Conservation (phyloP, 2,888 invertebrate genomes). For the Dorcus parallelipipedus region DNA sequence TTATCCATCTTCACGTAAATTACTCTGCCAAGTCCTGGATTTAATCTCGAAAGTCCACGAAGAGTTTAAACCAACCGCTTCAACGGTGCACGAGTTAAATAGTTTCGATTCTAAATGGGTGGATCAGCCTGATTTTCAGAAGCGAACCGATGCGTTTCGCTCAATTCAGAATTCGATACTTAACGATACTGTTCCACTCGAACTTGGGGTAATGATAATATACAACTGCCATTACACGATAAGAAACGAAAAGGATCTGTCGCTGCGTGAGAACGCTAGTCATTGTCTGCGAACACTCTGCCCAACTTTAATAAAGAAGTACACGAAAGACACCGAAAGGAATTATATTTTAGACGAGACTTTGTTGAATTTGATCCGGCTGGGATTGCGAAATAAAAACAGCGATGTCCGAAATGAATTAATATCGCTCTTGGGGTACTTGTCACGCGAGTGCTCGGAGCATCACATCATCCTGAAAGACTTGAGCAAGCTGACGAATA, state of each 20-base stretch:
- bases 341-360: conserved; percentile 70
- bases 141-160: conserved; percentile 74
- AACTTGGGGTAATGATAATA: conserved; percentile 69
- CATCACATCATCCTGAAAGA: conserved; percentile 70
- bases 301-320: conserved; percentile 59
- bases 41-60: conserved; percentile 55
- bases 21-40: conserved; percentile 61
- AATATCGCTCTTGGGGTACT: conserved; percentile 71
- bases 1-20: conserved; percentile 63
- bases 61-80: conserved; percentile 47
- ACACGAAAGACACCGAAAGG: conserved; percentile 55
- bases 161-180: conserved; percentile 58
- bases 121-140: conserved; percentile 91
- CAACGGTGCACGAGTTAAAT: conserved; percentile 69
- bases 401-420: conserved; percentile 76
- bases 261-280: conserved; percentile 74
- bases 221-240: conserved; percentile 81
- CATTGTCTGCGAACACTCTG: conserved; percentile 70
- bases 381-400: conserved; percentile 66
- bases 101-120: conserved; percentile 83
- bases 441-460: conserved; percentile 69
- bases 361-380: conserved; percentile 68
- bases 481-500: conserved; percentile 63
- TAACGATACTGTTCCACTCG: conserved; percentile 56
- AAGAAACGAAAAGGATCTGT: conserved; percentile 76